Conservation (phyloP, 1,140 invertebrate genomes). For the Orchestia grillus region DNA sequence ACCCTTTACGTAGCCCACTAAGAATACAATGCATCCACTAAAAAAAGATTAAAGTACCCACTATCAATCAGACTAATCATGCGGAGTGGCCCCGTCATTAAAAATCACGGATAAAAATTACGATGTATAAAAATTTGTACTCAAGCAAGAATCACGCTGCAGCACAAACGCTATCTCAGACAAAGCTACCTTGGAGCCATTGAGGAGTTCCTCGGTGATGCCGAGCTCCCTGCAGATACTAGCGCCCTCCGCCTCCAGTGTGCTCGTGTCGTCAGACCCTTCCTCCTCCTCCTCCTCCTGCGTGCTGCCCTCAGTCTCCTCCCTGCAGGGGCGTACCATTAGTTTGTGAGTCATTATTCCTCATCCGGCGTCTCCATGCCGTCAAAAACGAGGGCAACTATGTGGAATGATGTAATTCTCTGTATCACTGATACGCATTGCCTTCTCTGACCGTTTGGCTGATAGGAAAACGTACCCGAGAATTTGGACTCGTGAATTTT, state of each 20-base stretch:
- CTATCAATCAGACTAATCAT: not conserved
- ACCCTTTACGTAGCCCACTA: too few relatives aligned
- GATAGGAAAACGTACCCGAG: too few relatives aligned
- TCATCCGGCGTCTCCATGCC: too few relatives aligned
- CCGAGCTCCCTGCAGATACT: slow-evolving; percentile 40
- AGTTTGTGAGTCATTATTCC: not conserved
- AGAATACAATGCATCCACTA: too few relatives aligned
- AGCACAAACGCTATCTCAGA: not conserved
- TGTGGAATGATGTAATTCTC: too few relatives aligned
- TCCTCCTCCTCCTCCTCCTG: not conserved
- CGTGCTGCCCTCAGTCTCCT: not conserved
- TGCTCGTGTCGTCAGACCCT: not conserved
- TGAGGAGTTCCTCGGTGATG: slow-evolving; percentile 28
- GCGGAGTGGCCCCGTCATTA: not conserved
- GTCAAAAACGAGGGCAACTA: too few relatives aligned
- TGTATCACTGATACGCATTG: too few relatives aligned
- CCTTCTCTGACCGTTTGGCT: too few relatives aligned
- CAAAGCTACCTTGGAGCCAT: not conserved
- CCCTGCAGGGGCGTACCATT: not conserved
- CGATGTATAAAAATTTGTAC: too few relatives aligned
- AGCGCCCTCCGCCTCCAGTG: not conserved
- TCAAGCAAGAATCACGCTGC: too few relatives aligned
- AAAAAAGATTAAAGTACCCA: too few relatives aligned
- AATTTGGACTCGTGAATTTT: too few relatives aligned
- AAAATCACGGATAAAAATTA: not conserved